phyloP scores from a whole-genome alignment of 2,888 invertebrate species.

The Epirrhoe alternata region DNA sequence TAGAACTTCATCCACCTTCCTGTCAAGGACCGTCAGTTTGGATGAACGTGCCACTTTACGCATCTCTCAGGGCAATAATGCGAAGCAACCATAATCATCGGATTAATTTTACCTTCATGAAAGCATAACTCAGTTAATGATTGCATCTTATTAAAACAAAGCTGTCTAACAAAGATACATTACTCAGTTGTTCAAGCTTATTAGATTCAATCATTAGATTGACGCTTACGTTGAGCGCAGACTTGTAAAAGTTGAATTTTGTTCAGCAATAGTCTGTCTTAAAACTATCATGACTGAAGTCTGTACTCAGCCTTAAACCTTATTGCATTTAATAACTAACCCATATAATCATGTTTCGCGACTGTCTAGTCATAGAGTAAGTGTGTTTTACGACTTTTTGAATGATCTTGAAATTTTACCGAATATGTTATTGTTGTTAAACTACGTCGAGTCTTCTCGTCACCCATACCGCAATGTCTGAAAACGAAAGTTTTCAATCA shows the following conservation, averaged over 20 bases:
- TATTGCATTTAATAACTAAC: neutral
- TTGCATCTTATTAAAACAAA: constrained; percentile 14
- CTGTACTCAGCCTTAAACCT: too few species aligned
- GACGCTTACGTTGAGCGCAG: too few species aligned
- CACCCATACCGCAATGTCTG: too few species aligned
- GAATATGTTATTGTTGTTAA: constrained; percentile 9
- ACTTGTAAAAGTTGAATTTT: too few species aligned
- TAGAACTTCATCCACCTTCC: constrained; percentile 76
- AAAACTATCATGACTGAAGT: too few species aligned
- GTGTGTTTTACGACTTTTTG: constrained; percentile 16
- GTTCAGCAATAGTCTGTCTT: too few species aligned
- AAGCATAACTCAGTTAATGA: constrained; percentile 18
- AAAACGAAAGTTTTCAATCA: too few species aligned
- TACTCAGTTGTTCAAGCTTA: neutral
- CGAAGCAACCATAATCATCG: constrained; percentile 55
- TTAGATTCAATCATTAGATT: neutral
- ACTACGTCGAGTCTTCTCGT: too few species aligned
- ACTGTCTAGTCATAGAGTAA: constrained; percentile 50
- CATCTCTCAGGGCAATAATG: constrained; percentile 63
- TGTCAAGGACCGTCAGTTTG: constrained; percentile 75
- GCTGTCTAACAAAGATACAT: constrained; percentile 10
- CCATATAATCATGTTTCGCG: constrained; percentile 10
- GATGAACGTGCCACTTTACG: constrained; percentile 70
- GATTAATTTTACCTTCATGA: constrained; percentile 16
- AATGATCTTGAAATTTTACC: constrained; percentile 13